phyloP scores from a whole-genome alignment of 2,113 vertebrate species.

The Scomber scombrus region DNA sequence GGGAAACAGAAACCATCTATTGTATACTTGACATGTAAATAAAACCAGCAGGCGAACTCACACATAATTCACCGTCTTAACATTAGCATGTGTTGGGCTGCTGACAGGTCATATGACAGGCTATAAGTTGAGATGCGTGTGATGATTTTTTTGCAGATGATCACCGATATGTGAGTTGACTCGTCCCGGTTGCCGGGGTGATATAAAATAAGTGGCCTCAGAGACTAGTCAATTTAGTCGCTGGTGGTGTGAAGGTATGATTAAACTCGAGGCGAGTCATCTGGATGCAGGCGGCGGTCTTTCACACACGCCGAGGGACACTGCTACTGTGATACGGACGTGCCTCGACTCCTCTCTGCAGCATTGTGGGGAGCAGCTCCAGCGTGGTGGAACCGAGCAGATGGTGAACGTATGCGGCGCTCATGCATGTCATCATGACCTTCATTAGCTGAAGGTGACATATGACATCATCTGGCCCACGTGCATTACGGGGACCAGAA shows the following conservation, averaged over 20 bases:
- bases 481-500: slow-evolving; percentile 61
- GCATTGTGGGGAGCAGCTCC: slow-evolving; percentile 65
- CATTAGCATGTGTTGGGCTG: slow-evolving; percentile 4
- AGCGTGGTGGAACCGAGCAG: slow-evolving; percentile 74
- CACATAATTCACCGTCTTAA: neutral
- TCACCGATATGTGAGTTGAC: neutral
- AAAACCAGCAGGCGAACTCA: neutral
- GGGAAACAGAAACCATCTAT: neutral
- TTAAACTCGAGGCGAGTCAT: slow-evolving; percentile 63
- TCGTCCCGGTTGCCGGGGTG: slow-evolving; percentile 12
- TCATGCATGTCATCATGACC: slow-evolving; percentile 82
- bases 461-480: slow-evolving; percentile 78
- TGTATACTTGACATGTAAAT: neutral
- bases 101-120: slow-evolving; percentile 8
- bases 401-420: slow-evolving; percentile 79
- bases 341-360: slow-evolving; percentile 64
- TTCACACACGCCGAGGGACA: slow-evolving; percentile 60
- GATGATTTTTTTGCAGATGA: slow-evolving; percentile 5
- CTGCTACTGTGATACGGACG: slow-evolving; percentile 31
- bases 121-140: neutral
- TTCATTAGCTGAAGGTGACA: slow-evolving; percentile 86
- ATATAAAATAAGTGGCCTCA: slow-evolving; percentile 37
- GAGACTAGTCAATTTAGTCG: slow-evolving; percentile 49
- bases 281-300: slow-evolving; percentile 60
- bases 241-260: slow-evolving; percentile 51